These are phyloP conservation scores for Clarias magur DNA, from an alignment of 2,113 vertebrate genomes.

Conservation along the genomic window DNA sequence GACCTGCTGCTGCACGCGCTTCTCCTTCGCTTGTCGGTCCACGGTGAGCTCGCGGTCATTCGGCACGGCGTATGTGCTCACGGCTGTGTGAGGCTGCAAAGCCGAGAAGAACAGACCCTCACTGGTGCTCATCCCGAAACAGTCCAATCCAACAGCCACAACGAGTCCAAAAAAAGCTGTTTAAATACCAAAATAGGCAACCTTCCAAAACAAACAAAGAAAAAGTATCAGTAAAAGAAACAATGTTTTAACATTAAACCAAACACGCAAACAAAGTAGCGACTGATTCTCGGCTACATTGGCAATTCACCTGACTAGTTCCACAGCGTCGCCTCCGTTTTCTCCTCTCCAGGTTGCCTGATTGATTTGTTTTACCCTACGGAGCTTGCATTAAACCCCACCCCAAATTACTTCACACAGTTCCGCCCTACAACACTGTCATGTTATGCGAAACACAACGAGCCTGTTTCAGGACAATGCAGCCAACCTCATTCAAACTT, in stretches of 20 bases:
- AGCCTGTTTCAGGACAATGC: not conserved
- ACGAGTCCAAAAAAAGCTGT: not conserved
- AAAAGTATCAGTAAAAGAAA: not conserved
- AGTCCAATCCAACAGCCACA: not conserved
- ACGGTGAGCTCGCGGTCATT: conserved; percentile 55
- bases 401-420: not conserved
- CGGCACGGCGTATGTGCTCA: conserved; percentile 71
- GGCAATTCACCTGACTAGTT: not conserved
- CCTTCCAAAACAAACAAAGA: not conserved
- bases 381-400: not conserved
- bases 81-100: conserved; percentile 68
- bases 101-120: conserved; percentile 73
- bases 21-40: conserved; percentile 63
- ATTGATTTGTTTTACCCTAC: not conserved
- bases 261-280: not conserved
- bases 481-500: not conserved
- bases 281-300: not conserved
- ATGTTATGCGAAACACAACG: not conserved
- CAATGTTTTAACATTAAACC: not conserved
- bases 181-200: not conserved
- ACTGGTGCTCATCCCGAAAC: conserved; percentile 50
- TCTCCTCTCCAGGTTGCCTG: conserved; percentile 10
- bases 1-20: conserved; percentile 75
- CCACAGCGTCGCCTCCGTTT: not conserved
- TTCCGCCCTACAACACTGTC: not conserved